Evolutionary conservation across 2,888 invertebrate species (phyloP).

Genomic region (Microctonus brassicae): DNA sequence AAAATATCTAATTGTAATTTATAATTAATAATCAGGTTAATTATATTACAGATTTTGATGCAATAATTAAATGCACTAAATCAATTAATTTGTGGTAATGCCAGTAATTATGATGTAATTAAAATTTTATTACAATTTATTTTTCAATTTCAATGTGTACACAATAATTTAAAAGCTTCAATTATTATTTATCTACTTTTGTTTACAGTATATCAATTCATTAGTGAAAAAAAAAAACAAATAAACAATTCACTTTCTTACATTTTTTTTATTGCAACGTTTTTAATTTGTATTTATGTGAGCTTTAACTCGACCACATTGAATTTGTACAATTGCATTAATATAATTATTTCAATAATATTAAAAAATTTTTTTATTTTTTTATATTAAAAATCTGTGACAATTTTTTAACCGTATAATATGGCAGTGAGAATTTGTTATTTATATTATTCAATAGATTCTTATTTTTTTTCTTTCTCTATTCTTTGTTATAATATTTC

Average conservation of each 20-base stretch:
- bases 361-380: constrained; percentile 57
- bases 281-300: not conserved
- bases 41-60: too few species aligned
- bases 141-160: not conserved
- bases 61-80: not conserved
- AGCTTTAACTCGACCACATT: not conserved
- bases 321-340: not conserved
- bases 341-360: not conserved
- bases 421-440: not conserved
- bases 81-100: not conserved
- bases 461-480: not conserved
- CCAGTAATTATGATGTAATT: not conserved
- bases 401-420: not conserved
- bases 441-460: not conserved
- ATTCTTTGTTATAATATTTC: too few species aligned
- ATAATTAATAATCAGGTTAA: too few species aligned
- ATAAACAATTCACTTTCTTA: too few species aligned
- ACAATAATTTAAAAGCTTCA: not conserved
- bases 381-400: not conserved
- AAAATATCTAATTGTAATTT: too few species aligned
- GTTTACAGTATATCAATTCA: too few species aligned
- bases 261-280: too few species aligned
- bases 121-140: not conserved
- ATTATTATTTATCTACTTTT: not conserved
- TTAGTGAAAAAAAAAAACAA: too few species aligned